phyloP scores from a whole-genome alignment of 2,888 invertebrate species.

The Glomeris marginata region DNA sequence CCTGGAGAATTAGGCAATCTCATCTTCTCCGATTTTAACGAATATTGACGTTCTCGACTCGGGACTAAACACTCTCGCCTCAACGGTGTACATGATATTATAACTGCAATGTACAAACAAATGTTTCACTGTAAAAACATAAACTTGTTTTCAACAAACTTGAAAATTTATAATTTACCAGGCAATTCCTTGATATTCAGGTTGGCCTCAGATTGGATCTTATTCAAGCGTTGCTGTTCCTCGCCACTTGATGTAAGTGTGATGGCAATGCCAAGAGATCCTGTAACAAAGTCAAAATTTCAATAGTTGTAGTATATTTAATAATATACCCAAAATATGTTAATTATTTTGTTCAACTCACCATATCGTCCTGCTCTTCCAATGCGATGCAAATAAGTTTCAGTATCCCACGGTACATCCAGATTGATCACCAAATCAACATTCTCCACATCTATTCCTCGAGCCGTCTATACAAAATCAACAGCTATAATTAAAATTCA shows the following conservation, averaged over 20 bases:
- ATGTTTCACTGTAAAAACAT: too few relatives aligned
- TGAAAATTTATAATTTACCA: conserved; percentile 1
- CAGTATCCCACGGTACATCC: conserved; percentile 62
- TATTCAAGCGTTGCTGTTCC: conserved; percentile 34
- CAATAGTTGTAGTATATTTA: neutral
- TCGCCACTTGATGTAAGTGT: conserved; percentile 51
- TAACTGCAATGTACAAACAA: too few relatives aligned
- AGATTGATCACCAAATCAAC: conserved; percentile 87
- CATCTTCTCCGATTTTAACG: too few relatives aligned
- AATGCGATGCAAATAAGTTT: conserved; percentile 84
- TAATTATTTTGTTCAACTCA: neutral
- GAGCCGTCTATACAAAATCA: conserved; percentile 42
- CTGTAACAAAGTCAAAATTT: conserved; percentile 19
- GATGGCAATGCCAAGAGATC: conserved; percentile 59
- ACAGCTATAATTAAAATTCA: conserved; percentile 2
- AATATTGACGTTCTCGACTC: too few relatives aligned
- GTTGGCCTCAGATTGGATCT: conserved; percentile 6
- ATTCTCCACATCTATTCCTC: conserved; percentile 88
- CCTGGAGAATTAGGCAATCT: too few relatives aligned
- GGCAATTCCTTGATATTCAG: conserved; percentile 5
- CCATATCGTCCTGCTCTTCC: conserved; percentile 93
- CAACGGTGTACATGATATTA: too few relatives aligned
- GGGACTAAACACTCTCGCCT: too few relatives aligned
- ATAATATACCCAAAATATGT: neutral
- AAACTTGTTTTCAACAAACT: too few relatives aligned